Base-by-base conservation (phyloP, 2,888 invertebrate genomes). In the Pantelozetes paolii region DNA sequence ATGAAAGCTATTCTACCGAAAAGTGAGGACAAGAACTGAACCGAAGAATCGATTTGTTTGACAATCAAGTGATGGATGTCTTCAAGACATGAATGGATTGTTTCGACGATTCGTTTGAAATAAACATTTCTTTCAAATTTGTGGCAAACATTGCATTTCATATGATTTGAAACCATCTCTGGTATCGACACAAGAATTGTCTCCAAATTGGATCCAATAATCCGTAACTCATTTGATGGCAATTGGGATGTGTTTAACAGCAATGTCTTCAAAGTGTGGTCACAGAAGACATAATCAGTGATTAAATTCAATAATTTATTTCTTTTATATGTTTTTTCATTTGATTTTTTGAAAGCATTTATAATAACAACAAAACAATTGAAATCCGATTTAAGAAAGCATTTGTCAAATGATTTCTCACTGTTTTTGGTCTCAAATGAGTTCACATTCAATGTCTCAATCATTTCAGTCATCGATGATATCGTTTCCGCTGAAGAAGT, bases 131-230 rank as follows among this genome's bases (percentile, higher is more conserved):
- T 36, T 2, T 67, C 67, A 67, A 67, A 67, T 30, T 13, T 67
- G 36, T 67, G 20, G 11, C 40, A 40, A n/a, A n/a, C 18, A 20
- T 40, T 20, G 36, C 36, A n/a, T 40, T 67, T 36, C 42, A 67
- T 40, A 23, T 40, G 32, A 70, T 74, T 74, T 1, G 59, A 23
- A 6, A 71, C 45, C n/a, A 74, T 42, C 8, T 74, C 74, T 23
- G 74, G 74, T n/a, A 74, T 36, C 18, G 70, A 54, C 18, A 74
- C 74, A 2, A 74, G 15, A 74, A 74, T 70, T 26, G 36, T 74
- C 36, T 70, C 57, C 1, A 74, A 71, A 30, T 74, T 74, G 23
- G 42, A 2, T 8, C 67, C 67, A 67, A 67, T 67, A 20, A 67
- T 67, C 18, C 40, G 36, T 15, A 40, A 40, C 23, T 67, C 67